These are phyloP conservation scores for Cyphomyrmex costatus DNA, from an alignment of 1,140 invertebrate species.

Conservation along the genomic window DNA sequence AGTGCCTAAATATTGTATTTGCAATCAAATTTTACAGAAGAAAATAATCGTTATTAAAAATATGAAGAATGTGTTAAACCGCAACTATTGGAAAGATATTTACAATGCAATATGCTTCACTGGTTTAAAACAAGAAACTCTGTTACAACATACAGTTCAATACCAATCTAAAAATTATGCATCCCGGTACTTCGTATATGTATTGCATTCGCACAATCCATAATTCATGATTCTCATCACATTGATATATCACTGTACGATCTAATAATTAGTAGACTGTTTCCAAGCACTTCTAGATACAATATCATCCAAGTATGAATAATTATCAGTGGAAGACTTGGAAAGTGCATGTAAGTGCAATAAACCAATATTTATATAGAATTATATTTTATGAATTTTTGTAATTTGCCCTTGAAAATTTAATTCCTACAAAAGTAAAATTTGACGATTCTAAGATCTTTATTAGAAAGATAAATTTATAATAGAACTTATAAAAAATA, in stretches of 20 bases:
- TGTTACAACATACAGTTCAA: slow-evolving; percentile 9
- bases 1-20: neutral
- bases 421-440: neutral
- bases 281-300: slow-evolving; percentile 41
- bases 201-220: slow-evolving; percentile 46
- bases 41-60: neutral
- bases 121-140: slow-evolving; percentile 8
- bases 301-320: neutral
- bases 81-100: neutral
- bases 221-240: slow-evolving; percentile 67
- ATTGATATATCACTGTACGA: slow-evolving; percentile 52
- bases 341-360: slow-evolving; percentile 13
- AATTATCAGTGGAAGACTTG: slow-evolving; percentile 40
- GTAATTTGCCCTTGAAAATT: neutral
- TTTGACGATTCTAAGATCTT: neutral
- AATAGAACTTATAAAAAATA: neutral
- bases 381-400: slow-evolving; percentile 15
- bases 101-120: neutral
- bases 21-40: neutral
- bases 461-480: neutral
- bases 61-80: neutral
- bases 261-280: slow-evolving; percentile 61
- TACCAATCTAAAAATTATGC: slow-evolving; percentile 43
- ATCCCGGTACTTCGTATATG: slow-evolving; percentile 23
- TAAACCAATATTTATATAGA: neutral